Conservation (phyloP, 1,140 invertebrate species). For the Thaumatotibia leucotreta region DNA sequence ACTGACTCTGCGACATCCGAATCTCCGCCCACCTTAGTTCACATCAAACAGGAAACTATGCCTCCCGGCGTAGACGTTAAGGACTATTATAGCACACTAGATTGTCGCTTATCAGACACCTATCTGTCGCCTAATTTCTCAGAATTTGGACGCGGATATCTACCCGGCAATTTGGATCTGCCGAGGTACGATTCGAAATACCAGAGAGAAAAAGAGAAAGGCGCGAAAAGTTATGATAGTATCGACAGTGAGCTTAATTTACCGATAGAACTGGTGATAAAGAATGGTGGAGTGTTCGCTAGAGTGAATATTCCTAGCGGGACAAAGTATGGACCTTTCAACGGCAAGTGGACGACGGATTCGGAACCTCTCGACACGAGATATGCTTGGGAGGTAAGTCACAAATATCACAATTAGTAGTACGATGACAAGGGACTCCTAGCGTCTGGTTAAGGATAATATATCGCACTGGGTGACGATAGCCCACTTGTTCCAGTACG, state of each 20-base stretch:
- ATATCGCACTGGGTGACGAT: slow-evolving; percentile 30
- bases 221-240: slow-evolving; percentile 40
- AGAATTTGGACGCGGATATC: slow-evolving; percentile 44
- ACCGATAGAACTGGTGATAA: slow-evolving; percentile 69
- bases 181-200: slow-evolving; percentile 42
- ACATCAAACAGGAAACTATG: slow-evolving; percentile 70
- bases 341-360: slow-evolving; percentile 81
- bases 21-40: slow-evolving; percentile 64
- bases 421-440: slow-evolving; percentile 33
- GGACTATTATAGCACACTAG: slow-evolving; percentile 56
- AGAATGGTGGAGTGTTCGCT: slow-evolving; percentile 76
- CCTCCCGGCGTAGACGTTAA: slow-evolving; percentile 61
- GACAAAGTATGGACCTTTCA: slow-evolving; percentile 83
- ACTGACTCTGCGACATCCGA: slow-evolving; percentile 61
- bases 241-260: slow-evolving; percentile 42
- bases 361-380: slow-evolving; percentile 80
- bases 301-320: slow-evolving; percentile 77
- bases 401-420: no score
- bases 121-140: slow-evolving; percentile 51
- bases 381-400: slow-evolving; percentile 86
- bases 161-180: slow-evolving; percentile 46
- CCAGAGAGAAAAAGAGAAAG: slow-evolving; percentile 48
- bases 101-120: slow-evolving; percentile 56
- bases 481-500: slow-evolving; percentile 40
- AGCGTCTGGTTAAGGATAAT: slow-evolving; percentile 20